Conservation (phyloP, 2,888 invertebrate species). For the Lasioglossum figueresi region DNA sequence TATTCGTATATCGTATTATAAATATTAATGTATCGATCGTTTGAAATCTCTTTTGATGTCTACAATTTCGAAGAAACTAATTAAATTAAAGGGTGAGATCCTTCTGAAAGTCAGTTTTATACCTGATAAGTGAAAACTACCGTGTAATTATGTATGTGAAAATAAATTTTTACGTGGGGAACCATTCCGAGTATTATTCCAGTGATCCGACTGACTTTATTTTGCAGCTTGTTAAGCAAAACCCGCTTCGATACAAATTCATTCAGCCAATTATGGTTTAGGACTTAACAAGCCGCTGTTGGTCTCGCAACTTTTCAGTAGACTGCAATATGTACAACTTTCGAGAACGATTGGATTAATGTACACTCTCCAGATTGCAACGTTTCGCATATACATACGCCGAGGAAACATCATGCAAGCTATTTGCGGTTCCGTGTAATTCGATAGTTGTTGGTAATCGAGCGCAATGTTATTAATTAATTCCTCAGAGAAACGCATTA, state of each 20-base stretch:
- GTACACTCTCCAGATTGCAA: neutral
- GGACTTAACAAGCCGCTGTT: constrained; percentile 13
- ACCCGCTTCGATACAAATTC: neutral
- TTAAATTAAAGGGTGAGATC: neutral
- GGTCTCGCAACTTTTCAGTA: constrained; percentile 27
- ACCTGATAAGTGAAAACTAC: neutral
- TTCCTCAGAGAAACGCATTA: too few species aligned
- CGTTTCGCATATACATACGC: neutral
- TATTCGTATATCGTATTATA: neutral
- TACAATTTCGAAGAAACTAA: neutral
- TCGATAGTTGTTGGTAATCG: neutral
- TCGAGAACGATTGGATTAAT: neutral
- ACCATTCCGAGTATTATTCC: neutral
- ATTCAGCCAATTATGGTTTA: constrained; percentile 29
- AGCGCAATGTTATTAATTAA: neutral
- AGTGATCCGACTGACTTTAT: constrained; percentile 1
- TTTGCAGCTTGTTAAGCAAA: constrained; percentile 17
- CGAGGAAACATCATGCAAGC: neutral
- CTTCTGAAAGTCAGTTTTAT: too few species aligned
- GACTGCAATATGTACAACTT: neutral
- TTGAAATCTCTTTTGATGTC: neutral
- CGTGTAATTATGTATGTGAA: neutral
- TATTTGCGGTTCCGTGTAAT: neutral
- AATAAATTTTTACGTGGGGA: neutral
- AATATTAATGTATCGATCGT: neutral